Base-by-base conservation (phyloP, 2,888 invertebrate genomes). In the Panorpa germanica region DNA sequence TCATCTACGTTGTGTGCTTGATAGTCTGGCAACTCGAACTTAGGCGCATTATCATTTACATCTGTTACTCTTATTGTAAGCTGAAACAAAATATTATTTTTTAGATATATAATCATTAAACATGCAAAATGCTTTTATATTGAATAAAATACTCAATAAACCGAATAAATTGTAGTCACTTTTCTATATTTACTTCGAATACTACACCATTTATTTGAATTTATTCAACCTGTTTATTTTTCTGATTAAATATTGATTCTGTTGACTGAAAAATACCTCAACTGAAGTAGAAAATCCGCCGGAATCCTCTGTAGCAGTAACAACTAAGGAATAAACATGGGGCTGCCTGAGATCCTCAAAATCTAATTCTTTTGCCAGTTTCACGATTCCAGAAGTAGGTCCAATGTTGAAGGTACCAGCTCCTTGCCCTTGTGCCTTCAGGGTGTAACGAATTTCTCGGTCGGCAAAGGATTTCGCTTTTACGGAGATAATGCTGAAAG, bases 391-490 rank as follows among this genome's bases (percentile, higher is more conserved):
- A 19, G 86, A 85, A 12, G 83, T 81, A 3, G 86, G 82, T 0
- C 88, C 88, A 45, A 93, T 91, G 54, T 88, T 90, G 55, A 93
- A 93, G 7, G 90, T 90, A 26, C 90, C 90, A 6, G 86, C 85
- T 7, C 88, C 88, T 54, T 85, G 88, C 4, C 86, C 86, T 52
- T 88, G 83, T 0, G 93, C 90, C 50, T 88, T 85, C 38, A 95
- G 56, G 0, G 90, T 88, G 57, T 91, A 95, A n/a, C 88, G 76
- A 42, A 93, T 90, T 54, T 90, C 88, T 32, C 90, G 75, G 54
- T 91, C 90, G 37, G 93, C 93, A 49, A 96, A 96, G 2, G 93
- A 90, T 54, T 91, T 91, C 3, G 95, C 95, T 59, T 91, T 88
- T 38, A 96, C 86, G 19, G 90, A 88, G 51, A 93, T 86, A 32